Conservation (phyloP, 2,797 vertebrate species). For the Premnoplex brunnescens region DNA sequence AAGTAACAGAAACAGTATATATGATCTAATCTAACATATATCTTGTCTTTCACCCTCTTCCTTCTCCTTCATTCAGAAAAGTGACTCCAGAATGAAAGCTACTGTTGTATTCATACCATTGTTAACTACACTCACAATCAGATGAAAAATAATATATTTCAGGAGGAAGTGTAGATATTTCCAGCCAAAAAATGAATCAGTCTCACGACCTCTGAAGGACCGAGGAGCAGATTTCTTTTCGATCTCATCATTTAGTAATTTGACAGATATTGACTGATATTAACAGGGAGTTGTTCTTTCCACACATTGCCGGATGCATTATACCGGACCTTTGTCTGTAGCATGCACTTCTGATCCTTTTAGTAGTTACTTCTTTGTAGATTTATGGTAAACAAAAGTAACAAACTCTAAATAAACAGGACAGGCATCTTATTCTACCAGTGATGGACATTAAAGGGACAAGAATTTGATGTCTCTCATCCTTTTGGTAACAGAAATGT, state of each 20-base stretch:
- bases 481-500: neutral
- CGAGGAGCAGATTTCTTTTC: conserved; percentile 6
- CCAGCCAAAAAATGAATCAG: neutral
- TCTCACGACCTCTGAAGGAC: neutral
- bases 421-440: neutral
- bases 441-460: conserved; percentile 7
- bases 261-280: neutral
- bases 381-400: conserved; percentile 1
- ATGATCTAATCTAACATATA: neutral
- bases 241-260: neutral
- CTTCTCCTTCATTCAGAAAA: neutral
- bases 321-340: neutral
- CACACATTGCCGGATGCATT: neutral
- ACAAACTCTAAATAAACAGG: neutral
- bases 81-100: neutral
- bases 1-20: neutral
- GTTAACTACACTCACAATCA: neutral
- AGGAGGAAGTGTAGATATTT: neutral
- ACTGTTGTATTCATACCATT: neutral
- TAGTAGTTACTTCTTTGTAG: neutral
- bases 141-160: neutral
- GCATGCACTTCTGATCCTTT: neutral
- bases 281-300: neutral
- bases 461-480: conserved; percentile 19
- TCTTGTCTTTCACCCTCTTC: neutral